Evolutionary conservation across 2,113 vertebrate species (phyloP).

Genomic region (Ancistrus triradiatus): DNA sequence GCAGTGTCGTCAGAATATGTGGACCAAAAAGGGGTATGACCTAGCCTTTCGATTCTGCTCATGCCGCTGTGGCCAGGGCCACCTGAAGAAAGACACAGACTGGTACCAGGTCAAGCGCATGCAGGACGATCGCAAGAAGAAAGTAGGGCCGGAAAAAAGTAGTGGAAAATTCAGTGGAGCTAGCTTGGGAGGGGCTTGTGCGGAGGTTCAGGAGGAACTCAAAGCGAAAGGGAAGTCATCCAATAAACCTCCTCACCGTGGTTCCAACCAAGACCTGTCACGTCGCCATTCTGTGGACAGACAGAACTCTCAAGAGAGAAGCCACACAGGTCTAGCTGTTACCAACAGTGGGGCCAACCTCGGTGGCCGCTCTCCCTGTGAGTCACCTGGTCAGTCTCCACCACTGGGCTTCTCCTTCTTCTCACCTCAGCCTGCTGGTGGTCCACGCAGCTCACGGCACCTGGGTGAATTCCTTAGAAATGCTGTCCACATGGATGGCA

Average conservation of each 20-base stretch:
- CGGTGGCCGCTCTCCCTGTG: conserved; percentile 76
- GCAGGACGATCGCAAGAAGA: conserved; percentile 96
- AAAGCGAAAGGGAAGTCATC: conserved; percentile 79
- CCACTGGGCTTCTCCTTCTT: conserved; percentile 85
- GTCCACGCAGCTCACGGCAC: conserved; percentile 83
- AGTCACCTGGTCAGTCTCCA: conserved; percentile 87
- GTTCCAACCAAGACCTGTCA: conserved; percentile 80
- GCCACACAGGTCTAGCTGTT: background rate
- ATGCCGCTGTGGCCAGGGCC: conserved; percentile 94
- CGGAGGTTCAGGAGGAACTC: conserved; percentile 75
- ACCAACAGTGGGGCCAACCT: conserved; percentile 53
- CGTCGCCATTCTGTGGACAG: conserved; percentile 86
- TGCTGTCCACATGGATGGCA: conserved; percentile 86
- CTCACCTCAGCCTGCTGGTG: conserved; percentile 74
- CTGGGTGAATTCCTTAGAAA: conserved; percentile 94
- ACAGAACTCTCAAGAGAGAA: conserved; percentile 89
- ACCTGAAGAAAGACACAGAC: conserved; percentile 96
- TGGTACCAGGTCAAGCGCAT: conserved; percentile 96
- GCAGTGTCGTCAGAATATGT: conserved; percentile 98
- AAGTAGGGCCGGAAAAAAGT: conserved; percentile 77
- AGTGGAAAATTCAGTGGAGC: conserved; percentile 59
- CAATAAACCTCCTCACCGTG: conserved; percentile 75
- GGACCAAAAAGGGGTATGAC: conserved; percentile 98
- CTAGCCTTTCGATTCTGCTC: conserved; percentile 97
- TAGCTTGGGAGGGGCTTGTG: conserved; percentile 27